phyloP scores from a whole-genome alignment of 2,888 invertebrate genomes.

The Homarus gammarus region DNA sequence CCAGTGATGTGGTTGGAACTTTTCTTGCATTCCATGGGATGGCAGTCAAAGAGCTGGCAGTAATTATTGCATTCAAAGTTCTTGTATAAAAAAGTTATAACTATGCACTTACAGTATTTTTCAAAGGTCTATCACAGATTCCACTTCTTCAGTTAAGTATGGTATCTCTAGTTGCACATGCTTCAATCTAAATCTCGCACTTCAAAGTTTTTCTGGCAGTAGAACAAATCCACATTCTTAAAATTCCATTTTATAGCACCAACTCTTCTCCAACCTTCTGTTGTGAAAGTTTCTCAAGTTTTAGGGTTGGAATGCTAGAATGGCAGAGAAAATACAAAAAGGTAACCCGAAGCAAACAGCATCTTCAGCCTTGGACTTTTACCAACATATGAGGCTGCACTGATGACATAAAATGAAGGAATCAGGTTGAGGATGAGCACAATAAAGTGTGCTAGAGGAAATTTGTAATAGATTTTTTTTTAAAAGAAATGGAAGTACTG shows the following conservation, averaged over 20 bases:
- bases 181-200: constrained; percentile 7
- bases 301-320: constrained; percentile 53
- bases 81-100: constrained; percentile 41
- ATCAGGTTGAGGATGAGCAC: neutral
- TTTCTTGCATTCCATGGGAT: constrained; percentile 48
- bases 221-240: constrained; percentile 63
- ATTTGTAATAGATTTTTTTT: neutral
- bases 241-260: constrained; percentile 44
- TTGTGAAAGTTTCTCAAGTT: constrained; percentile 45
- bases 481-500: neutral
- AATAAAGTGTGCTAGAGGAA: neutral
- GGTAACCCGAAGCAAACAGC: constrained; percentile 15
- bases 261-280: constrained; percentile 48
- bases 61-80: constrained; percentile 70
- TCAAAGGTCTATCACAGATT: constrained; percentile 67
- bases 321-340: constrained; percentile 49
- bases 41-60: constrained; percentile 69
- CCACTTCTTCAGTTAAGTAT: constrained; percentile 33
- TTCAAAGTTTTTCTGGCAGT: constrained; percentile 47
- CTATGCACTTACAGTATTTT: constrained; percentile 45
- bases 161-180: constrained; percentile 27
- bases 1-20: constrained; percentile 20
- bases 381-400: constrained; percentile 30
- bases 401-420: constrained; percentile 10
- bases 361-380: constrained; percentile 31